Base-by-base conservation (phyloP, 1,140 invertebrate genomes). In the Tetragnatha versicolor region DNA sequence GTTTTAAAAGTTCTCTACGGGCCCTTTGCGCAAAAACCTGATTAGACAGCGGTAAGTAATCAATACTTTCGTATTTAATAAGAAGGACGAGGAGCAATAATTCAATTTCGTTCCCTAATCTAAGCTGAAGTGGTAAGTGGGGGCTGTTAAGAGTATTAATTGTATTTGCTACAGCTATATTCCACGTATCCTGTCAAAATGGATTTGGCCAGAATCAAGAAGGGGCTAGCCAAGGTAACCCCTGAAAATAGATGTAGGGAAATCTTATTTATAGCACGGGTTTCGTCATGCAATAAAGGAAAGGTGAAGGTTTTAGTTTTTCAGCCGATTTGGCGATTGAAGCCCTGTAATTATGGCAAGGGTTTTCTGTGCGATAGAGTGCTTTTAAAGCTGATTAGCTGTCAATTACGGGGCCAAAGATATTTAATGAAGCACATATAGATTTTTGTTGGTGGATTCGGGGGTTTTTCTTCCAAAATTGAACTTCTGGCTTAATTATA, bases 81-180 rank as follows among this genome's bases (percentile, higher is more conserved):
- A 39, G 60, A 63, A 63, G 9, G 60, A 27, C 60, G 60, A 25
- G 35, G 10, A n/a, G 3, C 35, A 63, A 42, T 63, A 63, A 63
- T 63, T 63, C 60, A 63, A 63, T 63, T 63, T 39, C 42, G 37
- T 12, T 22, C n/a, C 17, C 35, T 39, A 63, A 63, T 63, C 42
- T 63, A 39, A 12, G 60, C 35, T 42, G 60, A 63, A 22, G 60
- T 63, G 60, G 37, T 37, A 63, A 63, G 60, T 29, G 33, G 27
- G 42, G 60, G 9, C 20, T 63, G 33, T 20, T 63, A 42, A 63
- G 60, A 39, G 37, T 37, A 63, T 25, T 39, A 63, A 63, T 63
- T 63, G 60, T 63, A 42, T 37, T 42, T 42, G 22, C 60, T 22
- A n/a, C 42, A 63, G 42, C 42, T 39, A 63, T 63, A 63, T 63